phyloP scores from a whole-genome alignment of 2,888 invertebrate species.

The Drosophila rellima region DNA sequence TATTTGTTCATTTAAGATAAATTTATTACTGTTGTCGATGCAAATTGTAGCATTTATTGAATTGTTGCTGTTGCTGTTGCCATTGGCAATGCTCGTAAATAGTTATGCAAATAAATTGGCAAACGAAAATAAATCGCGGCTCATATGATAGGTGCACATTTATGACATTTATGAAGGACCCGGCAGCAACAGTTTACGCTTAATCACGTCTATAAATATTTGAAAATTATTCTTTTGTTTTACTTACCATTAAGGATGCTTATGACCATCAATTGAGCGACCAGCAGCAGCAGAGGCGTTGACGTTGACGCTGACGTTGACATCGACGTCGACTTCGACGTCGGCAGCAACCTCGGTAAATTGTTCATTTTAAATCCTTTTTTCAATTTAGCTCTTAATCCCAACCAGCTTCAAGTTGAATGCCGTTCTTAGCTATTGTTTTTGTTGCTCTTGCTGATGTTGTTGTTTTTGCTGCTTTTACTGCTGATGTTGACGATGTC shows the following conservation, averaged over 20 bases:
- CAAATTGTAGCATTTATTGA: conserved; percentile 80
- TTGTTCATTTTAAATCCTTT: conserved; percentile 81
- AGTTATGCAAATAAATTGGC: conserved; percentile 74
- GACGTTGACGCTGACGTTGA: conserved; percentile 7
- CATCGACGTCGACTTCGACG: conserved; percentile 14
- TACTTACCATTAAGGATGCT: conserved; percentile 64
- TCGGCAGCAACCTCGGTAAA: conserved; percentile 19
- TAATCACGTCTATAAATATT: conserved; percentile 75
- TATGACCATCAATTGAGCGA: conserved; percentile 39
- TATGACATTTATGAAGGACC: conserved; percentile 50
- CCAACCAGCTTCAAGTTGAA: conserved; percentile 64
- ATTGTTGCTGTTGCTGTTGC: conserved; percentile 53
- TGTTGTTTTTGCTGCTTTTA: conserved; percentile 24
- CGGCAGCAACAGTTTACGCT: conserved; percentile 35
- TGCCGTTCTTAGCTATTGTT: conserved; percentile 30
- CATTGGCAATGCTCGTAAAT: conserved; percentile 61
- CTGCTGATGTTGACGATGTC: conserved; percentile 42
- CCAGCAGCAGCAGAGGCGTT: conserved; percentile 25
- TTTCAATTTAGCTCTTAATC: conserved; percentile 66
- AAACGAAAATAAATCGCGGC: conserved; percentile 66
- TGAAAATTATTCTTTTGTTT: conserved; percentile 22
- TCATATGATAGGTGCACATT: conserved; percentile 57
- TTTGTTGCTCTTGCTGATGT: conserved; percentile 25
- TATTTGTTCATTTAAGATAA: conserved; percentile 81
- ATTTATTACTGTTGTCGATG: conserved; percentile 78